Evolutionary conservation across 2,797 vertebrate species (phyloP).

Genomic region (Pseudopleuronectes americanus): DNA sequence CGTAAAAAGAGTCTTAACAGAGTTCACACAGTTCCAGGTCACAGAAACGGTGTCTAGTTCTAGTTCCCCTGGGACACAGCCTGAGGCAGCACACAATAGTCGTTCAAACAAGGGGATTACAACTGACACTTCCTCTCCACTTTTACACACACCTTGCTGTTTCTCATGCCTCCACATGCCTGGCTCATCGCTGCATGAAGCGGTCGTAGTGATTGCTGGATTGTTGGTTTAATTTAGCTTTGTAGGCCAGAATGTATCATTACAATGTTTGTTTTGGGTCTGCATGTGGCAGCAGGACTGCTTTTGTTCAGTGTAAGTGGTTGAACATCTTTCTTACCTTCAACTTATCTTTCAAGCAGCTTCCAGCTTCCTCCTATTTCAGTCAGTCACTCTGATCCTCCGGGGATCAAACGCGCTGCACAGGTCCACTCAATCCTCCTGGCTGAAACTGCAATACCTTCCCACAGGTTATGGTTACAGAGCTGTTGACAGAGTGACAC

Average conservation of each 20-base stretch:
- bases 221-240: neutral
- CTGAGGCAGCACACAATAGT: neutral
- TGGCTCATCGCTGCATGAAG: neutral
- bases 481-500: constrained; percentile 46
- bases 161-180: neutral
- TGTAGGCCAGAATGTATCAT: neutral
- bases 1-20: neutral
- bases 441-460: constrained; percentile 44
- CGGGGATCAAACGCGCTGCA: constrained; percentile 43
- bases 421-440: constrained; percentile 41
- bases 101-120: neutral
- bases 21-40: no score
- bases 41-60: no score
- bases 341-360: constrained; percentile 5
- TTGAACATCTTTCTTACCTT: neutral
- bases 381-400: constrained; percentile 27
- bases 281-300: neutral
- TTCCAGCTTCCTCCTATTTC: constrained; percentile 47
- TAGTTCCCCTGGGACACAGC: neutral
- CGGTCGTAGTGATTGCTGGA: neutral
- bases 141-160: neutral
- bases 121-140: neutral
- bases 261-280: neutral
- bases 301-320: constrained; percentile 3
- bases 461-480: constrained; percentile 61